These are phyloP conservation scores for Nothura maculosa DNA, from an alignment of 2,797 vertebrate species.

Conservation along the genomic window DNA sequence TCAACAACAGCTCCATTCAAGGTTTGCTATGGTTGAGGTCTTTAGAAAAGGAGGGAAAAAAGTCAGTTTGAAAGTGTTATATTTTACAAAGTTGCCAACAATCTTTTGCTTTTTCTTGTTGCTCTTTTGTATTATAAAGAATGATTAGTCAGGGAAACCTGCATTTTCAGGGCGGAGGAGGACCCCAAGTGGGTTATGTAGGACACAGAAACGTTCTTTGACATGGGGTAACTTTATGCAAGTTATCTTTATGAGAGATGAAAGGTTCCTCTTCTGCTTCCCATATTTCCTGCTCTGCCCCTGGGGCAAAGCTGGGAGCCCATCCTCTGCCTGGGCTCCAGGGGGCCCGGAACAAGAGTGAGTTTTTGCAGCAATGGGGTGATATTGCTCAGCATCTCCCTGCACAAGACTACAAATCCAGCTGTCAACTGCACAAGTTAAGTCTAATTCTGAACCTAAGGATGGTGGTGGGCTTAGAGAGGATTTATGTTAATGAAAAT, in stretches of 20 bases:
- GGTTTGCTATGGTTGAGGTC: background rate
- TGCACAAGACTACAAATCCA: background rate
- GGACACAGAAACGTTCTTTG: background rate
- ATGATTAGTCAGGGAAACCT: background rate
- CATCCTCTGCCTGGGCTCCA: background rate
- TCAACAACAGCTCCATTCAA: background rate
- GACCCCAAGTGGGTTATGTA: background rate
- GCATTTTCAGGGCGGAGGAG: background rate
- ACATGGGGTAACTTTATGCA: background rate
- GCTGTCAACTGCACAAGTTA: background rate
- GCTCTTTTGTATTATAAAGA: background rate
- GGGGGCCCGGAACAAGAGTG: background rate
- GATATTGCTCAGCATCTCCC: background rate
- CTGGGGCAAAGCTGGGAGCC: background rate
- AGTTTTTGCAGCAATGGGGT: background rate
- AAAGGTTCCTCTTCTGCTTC: background rate
- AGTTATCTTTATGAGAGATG: too few relatives aligned
- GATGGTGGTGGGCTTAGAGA: background rate
- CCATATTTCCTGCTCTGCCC: background rate
- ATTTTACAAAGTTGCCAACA: background rate
- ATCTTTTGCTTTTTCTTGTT: background rate
- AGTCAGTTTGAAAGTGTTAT: background rate
- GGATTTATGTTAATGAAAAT: background rate
- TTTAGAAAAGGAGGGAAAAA: slow-evolving; percentile 17
- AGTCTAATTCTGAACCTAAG: background rate